Evolutionary conservation across 2,113 vertebrate species (phyloP).

Genomic region (Micromys minutus): DNA sequence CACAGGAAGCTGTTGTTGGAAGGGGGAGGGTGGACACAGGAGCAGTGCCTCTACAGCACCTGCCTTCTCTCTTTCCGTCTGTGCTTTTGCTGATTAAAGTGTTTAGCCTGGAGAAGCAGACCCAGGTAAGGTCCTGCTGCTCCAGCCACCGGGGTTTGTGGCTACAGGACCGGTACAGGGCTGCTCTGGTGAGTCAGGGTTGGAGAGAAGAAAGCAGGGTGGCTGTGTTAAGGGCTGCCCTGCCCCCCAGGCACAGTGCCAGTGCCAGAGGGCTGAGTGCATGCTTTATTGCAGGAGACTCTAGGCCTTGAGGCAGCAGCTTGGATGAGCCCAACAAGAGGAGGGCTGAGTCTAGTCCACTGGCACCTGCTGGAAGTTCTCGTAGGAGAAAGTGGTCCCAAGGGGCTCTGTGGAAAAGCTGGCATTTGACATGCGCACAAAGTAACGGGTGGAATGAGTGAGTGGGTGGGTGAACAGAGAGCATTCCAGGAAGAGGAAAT

Average conservation of each 20-base stretch:
- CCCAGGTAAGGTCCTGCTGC: background rate
- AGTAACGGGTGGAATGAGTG: background rate
- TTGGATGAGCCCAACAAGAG: background rate
- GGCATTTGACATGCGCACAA: background rate
- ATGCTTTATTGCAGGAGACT: background rate
- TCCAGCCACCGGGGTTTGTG: background rate
- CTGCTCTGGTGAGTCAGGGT: background rate
- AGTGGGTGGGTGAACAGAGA: background rate
- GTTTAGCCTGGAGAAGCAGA: background rate
- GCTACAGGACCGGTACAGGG: background rate
- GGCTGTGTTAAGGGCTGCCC: background rate
- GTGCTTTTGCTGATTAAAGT: background rate
- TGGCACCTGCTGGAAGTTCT: rapidly evolving
- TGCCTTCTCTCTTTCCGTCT: background rate
- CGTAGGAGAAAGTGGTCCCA: too few species aligned
- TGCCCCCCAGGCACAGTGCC: background rate
- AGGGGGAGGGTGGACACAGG: too few species aligned
- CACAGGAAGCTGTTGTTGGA: background rate
- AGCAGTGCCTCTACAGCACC: background rate
- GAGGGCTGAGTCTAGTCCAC: background rate
- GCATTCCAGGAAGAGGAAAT: background rate
- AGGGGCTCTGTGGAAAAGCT: background rate
- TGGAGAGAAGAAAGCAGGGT: background rate
- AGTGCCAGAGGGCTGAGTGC: background rate
- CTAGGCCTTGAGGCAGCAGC: background rate